A percentile compares a stretch with the other conserved stretches of the same genome.
Evolutionary conservation across 2,113 vertebrate genomes (phyloP).

Genomic region (Cricetomys ansorgei): DNA sequence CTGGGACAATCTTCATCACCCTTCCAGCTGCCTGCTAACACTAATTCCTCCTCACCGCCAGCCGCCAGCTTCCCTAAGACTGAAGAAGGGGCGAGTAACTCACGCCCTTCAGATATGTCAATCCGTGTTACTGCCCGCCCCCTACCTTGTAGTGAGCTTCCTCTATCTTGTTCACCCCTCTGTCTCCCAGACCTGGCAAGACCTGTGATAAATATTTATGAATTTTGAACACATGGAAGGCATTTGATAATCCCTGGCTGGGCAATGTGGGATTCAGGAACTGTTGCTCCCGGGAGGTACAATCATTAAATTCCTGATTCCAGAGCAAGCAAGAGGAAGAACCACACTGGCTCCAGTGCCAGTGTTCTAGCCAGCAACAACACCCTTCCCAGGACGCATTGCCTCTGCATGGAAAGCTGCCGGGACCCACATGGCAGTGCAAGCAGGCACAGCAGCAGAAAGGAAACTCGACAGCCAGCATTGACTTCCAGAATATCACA

Average conservation of each 20-base stretch:
- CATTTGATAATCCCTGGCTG: neutral
- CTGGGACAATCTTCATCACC: neutral
- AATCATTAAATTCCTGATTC: constrained; percentile 33
- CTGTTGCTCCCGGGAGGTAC: neutral
- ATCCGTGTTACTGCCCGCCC: neutral
- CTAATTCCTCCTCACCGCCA: neutral
- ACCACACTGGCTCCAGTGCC: neutral
- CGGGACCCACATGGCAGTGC: neutral
- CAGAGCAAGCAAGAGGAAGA: constrained; percentile 1
- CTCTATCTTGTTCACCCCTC: neutral
- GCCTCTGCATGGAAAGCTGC: neutral
- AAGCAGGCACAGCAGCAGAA: neutral
- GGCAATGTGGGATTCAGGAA: constrained; percentile 4
- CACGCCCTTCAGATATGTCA: neutral
- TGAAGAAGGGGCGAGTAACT: neutral
- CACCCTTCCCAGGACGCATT: neutral
- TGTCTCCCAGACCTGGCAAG: neutral
- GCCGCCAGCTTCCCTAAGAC: neutral
- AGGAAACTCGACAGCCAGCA: neutral
- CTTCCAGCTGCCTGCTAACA: neutral
- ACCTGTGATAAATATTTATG: neutral
- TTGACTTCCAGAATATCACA: neutral
- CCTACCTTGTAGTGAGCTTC: neutral
- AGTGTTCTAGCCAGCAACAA: neutral
- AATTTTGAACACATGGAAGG: neutral